Evolutionary conservation across 2,888 invertebrate species (phyloP), one percentile per base, ranked within the genome.

Genomic region (Syritta pipiens): DNA sequence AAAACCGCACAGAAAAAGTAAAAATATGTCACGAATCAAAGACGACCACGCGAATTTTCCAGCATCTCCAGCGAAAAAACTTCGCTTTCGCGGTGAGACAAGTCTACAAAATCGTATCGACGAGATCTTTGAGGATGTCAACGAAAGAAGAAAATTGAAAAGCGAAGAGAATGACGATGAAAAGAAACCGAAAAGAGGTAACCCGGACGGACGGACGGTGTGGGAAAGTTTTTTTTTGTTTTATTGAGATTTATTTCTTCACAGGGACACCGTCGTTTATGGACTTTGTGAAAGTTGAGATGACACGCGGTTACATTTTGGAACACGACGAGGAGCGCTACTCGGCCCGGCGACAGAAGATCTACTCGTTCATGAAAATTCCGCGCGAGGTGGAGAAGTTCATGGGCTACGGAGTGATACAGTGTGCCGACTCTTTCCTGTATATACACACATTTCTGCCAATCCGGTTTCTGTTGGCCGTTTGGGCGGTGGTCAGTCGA

Each of bases 361-460:
- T 99, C 44, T 99, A 99, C 88, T 97, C 97, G 0, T 99, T 99
- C 87, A 95, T 99, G 90, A 95, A 95, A 90, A 97, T 99, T 86
- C 97, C 99, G 1, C 91, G 94, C 84, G 96, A 98, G 89, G 91
- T 96, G 32, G 97, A 97, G 86, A 95, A 96, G 84, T 97, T 97
- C 85, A 95, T 98, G 94, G 92, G 92, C 0, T 98, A 97, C 90
- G 98, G 97, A 26, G 96, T 97, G 85, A 94, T 97, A 89, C 96
- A 96, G 89, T 99, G 99, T 90, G 94, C 96, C 22, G 99, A 99
- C 90, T 98, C 98, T 14, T 97, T 99, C 89, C 91, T 99, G 59
- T 99, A 97, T 90, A 94, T 99, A 62, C 98, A 98, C 89, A 99
- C 99, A 60, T 98, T 99, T 90, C 91, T 99, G 83, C 99, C 99